Percentiles rank a stretch among this genome's conserved stretches.
Evolutionary conservation across 1,140 invertebrate species (phyloP).

Genomic region (Tetramorium parvispinum): DNA sequence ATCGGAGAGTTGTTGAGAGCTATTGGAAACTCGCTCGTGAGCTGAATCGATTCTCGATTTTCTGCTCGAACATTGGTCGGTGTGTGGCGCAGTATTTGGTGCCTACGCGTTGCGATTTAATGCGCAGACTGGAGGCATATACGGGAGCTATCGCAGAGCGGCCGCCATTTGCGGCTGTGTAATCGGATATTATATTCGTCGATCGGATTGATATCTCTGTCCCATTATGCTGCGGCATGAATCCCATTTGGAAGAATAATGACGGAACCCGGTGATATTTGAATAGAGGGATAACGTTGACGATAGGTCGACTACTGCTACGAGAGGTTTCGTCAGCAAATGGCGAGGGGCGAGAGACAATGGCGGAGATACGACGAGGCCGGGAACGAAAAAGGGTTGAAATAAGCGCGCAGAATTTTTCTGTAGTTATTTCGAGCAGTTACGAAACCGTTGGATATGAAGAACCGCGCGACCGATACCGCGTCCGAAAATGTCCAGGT

Average conservation of each 20-base stretch:
- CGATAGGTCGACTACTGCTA: conserved; percentile 39
- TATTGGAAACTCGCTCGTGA: conserved; percentile 24
- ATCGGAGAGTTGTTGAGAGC: neutral
- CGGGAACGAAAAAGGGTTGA: conserved; percentile 15
- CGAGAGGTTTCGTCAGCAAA: neutral
- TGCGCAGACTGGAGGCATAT: neutral
- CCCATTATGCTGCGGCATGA: conserved; percentile 74
- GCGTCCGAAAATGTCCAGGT: neutral
- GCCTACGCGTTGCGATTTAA: conserved; percentile 23
- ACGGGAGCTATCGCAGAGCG: neutral
- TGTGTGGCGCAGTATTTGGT: neutral
- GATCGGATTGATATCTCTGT: conserved; percentile 75
- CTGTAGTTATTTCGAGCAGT: conserved; percentile 20
- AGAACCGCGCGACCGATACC: neutral
- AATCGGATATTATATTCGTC: conserved; percentile 77
- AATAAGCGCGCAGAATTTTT: neutral
- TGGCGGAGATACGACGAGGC: conserved; percentile 19
- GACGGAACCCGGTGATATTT: conserved; percentile 65
- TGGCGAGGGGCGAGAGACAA: neutral
- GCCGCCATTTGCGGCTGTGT: conserved; percentile 55
- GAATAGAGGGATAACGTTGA: conserved; percentile 58
- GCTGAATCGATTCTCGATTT: conserved; percentile 32
- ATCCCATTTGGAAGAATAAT: conserved; percentile 75
- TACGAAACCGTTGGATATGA: conserved; percentile 29
- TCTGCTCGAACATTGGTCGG: conserved; percentile 21